Conservation (phyloP, 1,140 invertebrate genomes). For the Magallana gigas region DNA sequence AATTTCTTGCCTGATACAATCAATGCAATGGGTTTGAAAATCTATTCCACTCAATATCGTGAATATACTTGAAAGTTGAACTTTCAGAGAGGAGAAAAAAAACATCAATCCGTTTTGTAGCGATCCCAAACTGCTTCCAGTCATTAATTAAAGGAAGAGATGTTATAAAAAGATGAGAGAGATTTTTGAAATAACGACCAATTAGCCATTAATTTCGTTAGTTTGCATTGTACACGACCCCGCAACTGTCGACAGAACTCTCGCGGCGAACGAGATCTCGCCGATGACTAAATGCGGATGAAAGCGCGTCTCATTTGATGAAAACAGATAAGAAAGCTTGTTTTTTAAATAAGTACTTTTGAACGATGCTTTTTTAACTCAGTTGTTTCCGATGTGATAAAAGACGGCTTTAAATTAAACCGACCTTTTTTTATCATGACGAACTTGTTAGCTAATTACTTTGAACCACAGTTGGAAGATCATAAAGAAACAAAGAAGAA, state of each 20-base stretch:
- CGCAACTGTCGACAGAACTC: neutral
- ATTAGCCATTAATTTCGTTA: slow-evolving; percentile 29
- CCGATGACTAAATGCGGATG: neutral
- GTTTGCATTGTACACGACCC: neutral
- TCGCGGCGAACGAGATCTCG: neutral
- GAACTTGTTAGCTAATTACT: too few relatives aligned
- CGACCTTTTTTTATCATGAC: neutral
- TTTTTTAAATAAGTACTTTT: neutral
- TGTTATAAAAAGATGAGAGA: slow-evolving; percentile 29
- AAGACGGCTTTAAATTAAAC: slow-evolving; percentile 21
- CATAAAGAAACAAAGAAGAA: too few relatives aligned
- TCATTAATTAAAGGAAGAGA: slow-evolving; percentile 17
- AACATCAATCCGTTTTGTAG: too few relatives aligned
- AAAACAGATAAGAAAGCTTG: neutral
- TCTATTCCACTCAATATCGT: too few relatives aligned
- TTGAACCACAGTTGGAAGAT: too few relatives aligned
- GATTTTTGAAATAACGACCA: slow-evolving; percentile 22
- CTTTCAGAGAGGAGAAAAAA: too few relatives aligned
- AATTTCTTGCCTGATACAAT: too few relatives aligned
- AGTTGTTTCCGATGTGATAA: slow-evolving; percentile 9
- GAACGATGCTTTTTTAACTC: neutral
- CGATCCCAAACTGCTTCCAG: neutral
- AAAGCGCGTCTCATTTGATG: neutral
- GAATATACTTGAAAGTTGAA: too few relatives aligned
- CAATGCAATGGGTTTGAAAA: too few relatives aligned